Evolutionary conservation across 2,113 vertebrate genomes (phyloP).

Genomic region (Pelecanus crispus): DNA sequence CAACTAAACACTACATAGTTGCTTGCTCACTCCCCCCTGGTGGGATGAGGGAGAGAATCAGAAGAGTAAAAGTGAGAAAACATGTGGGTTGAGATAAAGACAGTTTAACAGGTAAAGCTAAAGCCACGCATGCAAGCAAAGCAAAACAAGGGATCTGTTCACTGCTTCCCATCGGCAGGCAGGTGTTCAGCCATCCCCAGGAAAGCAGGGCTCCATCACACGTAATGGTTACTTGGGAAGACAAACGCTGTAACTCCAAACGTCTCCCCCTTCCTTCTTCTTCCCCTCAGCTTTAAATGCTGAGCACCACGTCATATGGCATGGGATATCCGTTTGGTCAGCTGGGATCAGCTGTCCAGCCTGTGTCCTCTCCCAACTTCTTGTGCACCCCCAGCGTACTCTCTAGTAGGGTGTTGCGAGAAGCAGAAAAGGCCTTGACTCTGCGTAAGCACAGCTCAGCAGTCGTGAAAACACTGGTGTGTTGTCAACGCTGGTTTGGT

Average conservation of each 20-base stretch:
- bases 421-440: neutral
- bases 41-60: fast-evolving
- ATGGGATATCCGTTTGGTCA: neutral
- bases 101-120: neutral
- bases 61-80: neutral
- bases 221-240: fast-evolving
- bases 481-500: neutral
- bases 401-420: fast-evolving
- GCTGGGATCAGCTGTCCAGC: fast-evolving
- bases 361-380: neutral
- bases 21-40: fast-evolving
- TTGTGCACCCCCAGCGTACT: neutral
- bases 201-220: neutral
- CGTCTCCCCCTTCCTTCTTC: neutral
- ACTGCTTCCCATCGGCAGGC: fast-evolving
- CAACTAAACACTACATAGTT: neutral
- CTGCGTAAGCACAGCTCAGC: neutral
- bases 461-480: neutral
- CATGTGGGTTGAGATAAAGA: neutral
- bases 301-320: neutral
- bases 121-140: neutral
- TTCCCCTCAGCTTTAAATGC: neutral
- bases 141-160: neutral
- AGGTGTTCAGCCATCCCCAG: neutral
- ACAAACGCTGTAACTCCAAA: neutral